phyloP scores from a whole-genome alignment of 2,888 invertebrate genomes.

The Empis livida region DNA sequence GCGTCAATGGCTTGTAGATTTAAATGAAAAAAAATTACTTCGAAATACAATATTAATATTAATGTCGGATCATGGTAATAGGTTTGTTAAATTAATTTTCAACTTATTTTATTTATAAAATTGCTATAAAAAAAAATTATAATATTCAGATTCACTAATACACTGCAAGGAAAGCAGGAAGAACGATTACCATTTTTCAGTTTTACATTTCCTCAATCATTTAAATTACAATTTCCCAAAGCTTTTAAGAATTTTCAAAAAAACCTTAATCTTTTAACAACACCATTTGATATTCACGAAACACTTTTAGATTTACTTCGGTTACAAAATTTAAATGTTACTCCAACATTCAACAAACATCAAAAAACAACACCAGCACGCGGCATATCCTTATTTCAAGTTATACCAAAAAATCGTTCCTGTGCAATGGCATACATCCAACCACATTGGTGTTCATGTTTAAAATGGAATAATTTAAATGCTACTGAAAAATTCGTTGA shows the following conservation, averaged over 20 bases:
- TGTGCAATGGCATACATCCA: slow-evolving; percentile 83
- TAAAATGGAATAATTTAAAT: slow-evolving; percentile 62
- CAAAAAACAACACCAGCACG: slow-evolving; percentile 12
- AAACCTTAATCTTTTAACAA: slow-evolving; percentile 59
- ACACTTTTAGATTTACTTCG: slow-evolving; percentile 54
- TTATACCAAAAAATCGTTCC: slow-evolving; percentile 61
- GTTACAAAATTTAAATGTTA: neutral
- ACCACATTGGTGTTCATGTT: slow-evolving; percentile 92
- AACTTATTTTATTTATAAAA: no score
- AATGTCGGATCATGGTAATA: slow-evolving; percentile 89
- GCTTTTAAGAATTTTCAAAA: slow-evolving; percentile 46
- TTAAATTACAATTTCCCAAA: slow-evolving; percentile 45
- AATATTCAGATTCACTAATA: slow-evolving; percentile 57
- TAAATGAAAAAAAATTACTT: slow-evolving; percentile 48
- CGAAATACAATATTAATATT: slow-evolving; percentile 73
- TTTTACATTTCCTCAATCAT: slow-evolving; percentile 58
- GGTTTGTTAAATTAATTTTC: slow-evolving; percentile 35
- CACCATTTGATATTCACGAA: slow-evolving; percentile 81
- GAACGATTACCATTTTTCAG: slow-evolving; percentile 82
- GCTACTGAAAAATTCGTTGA: slow-evolving; percentile 39
- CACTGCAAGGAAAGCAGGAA: slow-evolving; percentile 83
- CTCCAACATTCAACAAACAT: neutral
- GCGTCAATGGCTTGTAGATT: slow-evolving; percentile 46
- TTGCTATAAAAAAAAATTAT: slow-evolving; percentile 9
- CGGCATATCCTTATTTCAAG: slow-evolving; percentile 28